Percentiles rank a stretch among this genome's conserved stretches.
Conservation (phyloP, 1,140 invertebrate genomes). For the Lasioglossum albipes region DNA sequence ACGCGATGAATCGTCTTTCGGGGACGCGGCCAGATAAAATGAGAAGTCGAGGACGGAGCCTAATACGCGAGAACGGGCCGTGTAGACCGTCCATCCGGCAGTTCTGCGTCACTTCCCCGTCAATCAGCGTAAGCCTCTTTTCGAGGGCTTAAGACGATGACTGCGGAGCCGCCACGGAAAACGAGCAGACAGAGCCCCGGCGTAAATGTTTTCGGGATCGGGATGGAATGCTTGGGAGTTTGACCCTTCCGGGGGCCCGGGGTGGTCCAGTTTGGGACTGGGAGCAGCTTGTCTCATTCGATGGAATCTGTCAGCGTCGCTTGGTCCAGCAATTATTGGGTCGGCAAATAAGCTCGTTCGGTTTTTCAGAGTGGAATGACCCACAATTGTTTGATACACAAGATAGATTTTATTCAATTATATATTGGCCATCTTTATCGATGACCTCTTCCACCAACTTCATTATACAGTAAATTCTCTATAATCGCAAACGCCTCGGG, state of each 20-base stretch:
- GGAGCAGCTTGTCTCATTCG: background rate
- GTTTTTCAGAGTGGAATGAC: no score
- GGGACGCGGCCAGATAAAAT: background rate
- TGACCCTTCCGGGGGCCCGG: background rate
- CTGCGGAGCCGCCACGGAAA: constrained; percentile 20
- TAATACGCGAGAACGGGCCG: constrained; percentile 58
- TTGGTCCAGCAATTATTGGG: no score
- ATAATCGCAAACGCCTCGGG: no score
- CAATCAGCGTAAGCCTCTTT: constrained; percentile 65
- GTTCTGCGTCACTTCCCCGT: constrained; percentile 55
- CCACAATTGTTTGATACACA: no score
- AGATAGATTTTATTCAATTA: no score
- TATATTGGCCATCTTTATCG: no score
- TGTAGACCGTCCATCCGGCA: constrained; percentile 61
- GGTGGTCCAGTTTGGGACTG: background rate
- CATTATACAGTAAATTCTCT: no score
- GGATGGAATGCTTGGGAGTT: background rate
- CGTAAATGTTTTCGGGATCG: constrained; percentile 43
- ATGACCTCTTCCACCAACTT: no score
- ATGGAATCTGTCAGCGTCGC: no score
- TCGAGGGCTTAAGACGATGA: constrained; percentile 56
- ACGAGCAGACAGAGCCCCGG: background rate
- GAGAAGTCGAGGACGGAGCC: background rate
- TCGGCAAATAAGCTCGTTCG: no score
- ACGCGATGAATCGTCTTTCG: no score